Percentiles rank a stretch among this genome's conserved stretches.
Conservation (phyloP, 2,888 invertebrate genomes). For the Synanthedon myopaeformis region DNA sequence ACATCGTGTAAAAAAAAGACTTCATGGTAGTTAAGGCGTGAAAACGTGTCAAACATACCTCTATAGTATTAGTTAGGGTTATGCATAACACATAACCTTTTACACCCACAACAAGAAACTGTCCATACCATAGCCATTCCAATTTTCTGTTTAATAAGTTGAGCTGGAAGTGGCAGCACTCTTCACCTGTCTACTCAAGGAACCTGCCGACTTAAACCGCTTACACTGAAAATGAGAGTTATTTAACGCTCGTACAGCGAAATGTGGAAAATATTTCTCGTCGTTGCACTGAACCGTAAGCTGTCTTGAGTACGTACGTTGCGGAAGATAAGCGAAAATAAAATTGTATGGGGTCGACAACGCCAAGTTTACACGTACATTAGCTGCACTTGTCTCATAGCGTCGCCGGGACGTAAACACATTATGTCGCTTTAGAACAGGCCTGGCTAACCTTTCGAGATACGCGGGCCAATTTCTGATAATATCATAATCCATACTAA, state of each 20-base stretch:
- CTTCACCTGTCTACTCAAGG: slow-evolving; percentile 30
- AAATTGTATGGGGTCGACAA: neutral
- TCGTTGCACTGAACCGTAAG: slow-evolving; percentile 4
- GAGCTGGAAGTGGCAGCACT: slow-evolving; percentile 15
- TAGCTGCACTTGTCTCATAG: neutral
- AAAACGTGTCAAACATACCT: too few relatives aligned
- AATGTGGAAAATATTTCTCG: slow-evolving; percentile 33
- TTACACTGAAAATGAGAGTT: slow-evolving; percentile 38
- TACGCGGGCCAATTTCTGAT: too few relatives aligned
- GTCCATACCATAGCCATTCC: too few relatives aligned
- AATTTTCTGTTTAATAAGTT: neutral
- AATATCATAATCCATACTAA: too few relatives aligned
- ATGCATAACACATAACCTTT: too few relatives aligned
- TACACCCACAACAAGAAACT: too few relatives aligned
- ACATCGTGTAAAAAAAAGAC: too few relatives aligned
- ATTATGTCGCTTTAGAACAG: too few relatives aligned
- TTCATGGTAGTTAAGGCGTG: too few relatives aligned
- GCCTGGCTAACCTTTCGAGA: too few relatives aligned
- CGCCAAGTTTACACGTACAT: neutral
- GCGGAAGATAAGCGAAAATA: neutral
- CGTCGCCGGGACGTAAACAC: too few relatives aligned
- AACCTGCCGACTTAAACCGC: slow-evolving; percentile 26
- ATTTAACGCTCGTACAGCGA: slow-evolving; percentile 22
- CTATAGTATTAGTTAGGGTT: too few relatives aligned
- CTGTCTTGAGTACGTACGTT: neutral